Base-by-base conservation (phyloP, 1,140 invertebrate species). In the Aphelenchoides besseyi region DNA sequence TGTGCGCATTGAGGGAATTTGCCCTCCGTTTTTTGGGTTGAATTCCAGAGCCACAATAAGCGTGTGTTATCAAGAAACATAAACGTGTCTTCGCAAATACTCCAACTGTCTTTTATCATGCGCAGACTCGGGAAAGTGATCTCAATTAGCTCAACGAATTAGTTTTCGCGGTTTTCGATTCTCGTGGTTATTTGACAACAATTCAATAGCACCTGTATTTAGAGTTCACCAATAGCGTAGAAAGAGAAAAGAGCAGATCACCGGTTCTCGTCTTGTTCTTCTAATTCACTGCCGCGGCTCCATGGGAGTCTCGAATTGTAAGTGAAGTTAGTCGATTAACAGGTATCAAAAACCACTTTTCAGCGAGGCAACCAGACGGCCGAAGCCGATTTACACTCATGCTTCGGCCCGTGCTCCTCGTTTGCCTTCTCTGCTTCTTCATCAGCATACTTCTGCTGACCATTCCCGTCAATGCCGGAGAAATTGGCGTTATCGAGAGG, bases 301-400 rank as follows among this genome's bases (percentile, higher is more conserved):
- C 55, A 59, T 59, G 55, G 55, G 18, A 18, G 55, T 59, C 55
- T 59, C 55, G 5, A 59, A 18, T 59, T 5, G 55, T 59, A 33
- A 59, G 55, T 59, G 5, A 28, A 33, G 12, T 33, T 59, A 33
- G 55, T 12, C 18, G 23, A 59, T 59, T 28, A n/a, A n/a, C n/a
- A n/a, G n/a, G n/a, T n/a, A n/a, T n/a, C n/a, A n/a, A n/a, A n/a
- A n/a, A n/a, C n/a, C n/a, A n/a, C 18, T 8, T 59, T 59, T 5
- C 55, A 59, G 55, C 55, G 55, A 59, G 55, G 23, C 55, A 18
- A 5, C 55, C 55, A 59, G 23, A 33, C 5, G 18, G 55, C 55
- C 55, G 55, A 18, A 59, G 55, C 18, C 18, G 41, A 48, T 12
- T 16, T 12, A 48, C 12, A 23, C 12, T 16, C 18, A 59, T 59